Conservation (phyloP, 2,113 vertebrate genomes). For the Chaenogobius annularis region DNA sequence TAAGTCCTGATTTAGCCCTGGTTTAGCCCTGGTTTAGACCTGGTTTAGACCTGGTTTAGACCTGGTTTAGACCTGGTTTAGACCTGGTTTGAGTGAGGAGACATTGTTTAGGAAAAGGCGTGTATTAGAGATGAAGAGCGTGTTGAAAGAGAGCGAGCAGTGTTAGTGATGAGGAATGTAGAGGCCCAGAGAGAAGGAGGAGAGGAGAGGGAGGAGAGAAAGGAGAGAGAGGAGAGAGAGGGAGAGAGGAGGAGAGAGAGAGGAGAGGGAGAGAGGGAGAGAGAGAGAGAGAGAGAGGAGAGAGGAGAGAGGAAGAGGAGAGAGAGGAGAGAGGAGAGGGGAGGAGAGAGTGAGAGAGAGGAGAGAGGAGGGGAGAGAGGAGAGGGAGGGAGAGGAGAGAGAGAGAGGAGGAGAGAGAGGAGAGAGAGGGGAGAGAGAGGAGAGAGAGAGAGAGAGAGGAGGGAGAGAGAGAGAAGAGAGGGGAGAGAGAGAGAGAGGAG, state of each 20-base stretch:
- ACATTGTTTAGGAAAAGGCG: too few relatives aligned
- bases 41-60: too few relatives aligned
- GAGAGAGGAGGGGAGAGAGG: constrained; percentile 66
- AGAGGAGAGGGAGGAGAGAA: neutral
- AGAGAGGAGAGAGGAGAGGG: constrained; percentile 22
- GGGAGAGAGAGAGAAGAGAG: constrained; percentile 56
- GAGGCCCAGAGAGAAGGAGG: neutral
- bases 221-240: neutral
- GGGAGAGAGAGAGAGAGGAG: neutral
- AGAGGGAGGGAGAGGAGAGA: constrained; percentile 39
- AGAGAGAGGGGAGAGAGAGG: constrained; percentile 1
- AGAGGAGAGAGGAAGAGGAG: constrained; percentile 47
- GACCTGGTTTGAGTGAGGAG: too few relatives aligned
- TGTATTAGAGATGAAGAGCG: too few relatives aligned
- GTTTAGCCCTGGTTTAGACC: too few relatives aligned
- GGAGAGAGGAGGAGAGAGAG: constrained; percentile 14
- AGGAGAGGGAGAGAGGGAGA: constrained; percentile 1
- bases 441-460: constrained; percentile 11
- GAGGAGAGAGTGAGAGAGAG: constrained; percentile 55
- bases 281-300: neutral
- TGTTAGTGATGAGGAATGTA: neutral
- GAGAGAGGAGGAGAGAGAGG: constrained; percentile 12
- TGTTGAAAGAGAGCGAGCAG: too few relatives aligned
- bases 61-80: too few relatives aligned
- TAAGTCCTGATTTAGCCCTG: too few relatives aligned